phyloP scores from a whole-genome alignment of 92 coral and sea anemone species.

The Paragorgia papillata region DNA sequence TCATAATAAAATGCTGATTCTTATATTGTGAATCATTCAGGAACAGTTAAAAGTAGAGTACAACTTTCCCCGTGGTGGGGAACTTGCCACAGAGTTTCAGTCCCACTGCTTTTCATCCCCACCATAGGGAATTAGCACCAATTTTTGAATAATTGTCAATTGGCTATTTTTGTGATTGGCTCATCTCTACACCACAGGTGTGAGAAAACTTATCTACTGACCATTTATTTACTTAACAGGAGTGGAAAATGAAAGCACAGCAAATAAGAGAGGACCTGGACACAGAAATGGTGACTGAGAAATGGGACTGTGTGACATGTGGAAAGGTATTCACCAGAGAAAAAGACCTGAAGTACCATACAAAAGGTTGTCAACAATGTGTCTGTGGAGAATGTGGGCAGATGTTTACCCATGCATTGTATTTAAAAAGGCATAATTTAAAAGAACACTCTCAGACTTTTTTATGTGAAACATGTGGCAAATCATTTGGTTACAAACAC shows the following conservation, averaged over 20 bases:
- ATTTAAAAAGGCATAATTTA: slow-evolving; percentile 45
- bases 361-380: slow-evolving; percentile 52
- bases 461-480: slow-evolving; percentile 44
- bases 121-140: no score
- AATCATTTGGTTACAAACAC: no score
- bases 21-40: no score
- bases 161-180: no score
- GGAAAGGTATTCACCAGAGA: slow-evolving; percentile 38
- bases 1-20: no score
- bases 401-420: slow-evolving; percentile 33
- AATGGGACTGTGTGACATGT: slow-evolving; percentile 44
- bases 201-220: no score
- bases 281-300: slow-evolving; percentile 36
- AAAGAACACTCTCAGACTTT: slow-evolving; percentile 22
- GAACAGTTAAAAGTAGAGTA: no score
- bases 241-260: slow-evolving; percentile 59
- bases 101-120: no score
- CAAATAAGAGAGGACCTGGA: slow-evolving; percentile 53
- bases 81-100: no score
- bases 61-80: no score
- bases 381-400: slow-evolving; percentile 46
- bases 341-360: slow-evolving; percentile 54
- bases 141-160: no score
- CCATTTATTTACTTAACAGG: slow-evolving; percentile 27
- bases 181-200: no score